Evolutionary conservation across 2,797 vertebrate species (phyloP).

Genomic region (Parambassis ranga): DNA sequence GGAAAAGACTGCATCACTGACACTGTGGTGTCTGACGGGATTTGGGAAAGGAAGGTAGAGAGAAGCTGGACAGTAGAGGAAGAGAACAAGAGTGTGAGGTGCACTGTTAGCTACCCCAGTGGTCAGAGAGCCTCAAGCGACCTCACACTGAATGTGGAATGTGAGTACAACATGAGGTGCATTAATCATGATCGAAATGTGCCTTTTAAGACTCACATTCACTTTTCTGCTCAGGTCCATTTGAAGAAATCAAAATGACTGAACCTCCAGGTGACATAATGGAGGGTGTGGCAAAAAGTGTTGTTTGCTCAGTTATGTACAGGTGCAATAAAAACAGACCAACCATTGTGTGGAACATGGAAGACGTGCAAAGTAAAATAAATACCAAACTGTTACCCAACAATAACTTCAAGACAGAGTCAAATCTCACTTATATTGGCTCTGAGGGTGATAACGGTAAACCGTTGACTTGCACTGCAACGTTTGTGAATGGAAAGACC

Average conservation of each 20-base stretch:
- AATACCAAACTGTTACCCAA: too few species aligned
- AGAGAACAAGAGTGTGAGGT: conserved; percentile 39
- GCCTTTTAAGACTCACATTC: background rate
- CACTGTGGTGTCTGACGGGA: conserved; percentile 34
- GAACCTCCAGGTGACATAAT: conserved; percentile 26
- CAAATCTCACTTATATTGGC: too few species aligned
- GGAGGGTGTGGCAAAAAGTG: conserved; percentile 56
- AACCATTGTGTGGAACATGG: conserved; percentile 64
- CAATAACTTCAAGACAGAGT: too few species aligned
- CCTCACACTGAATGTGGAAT: conserved; percentile 51
- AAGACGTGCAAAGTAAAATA: too few species aligned
- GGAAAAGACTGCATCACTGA: background rate
- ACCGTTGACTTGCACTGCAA: too few species aligned
- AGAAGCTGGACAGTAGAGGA: conserved; percentile 38
- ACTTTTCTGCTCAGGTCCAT: conserved; percentile 43
- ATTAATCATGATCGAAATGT: background rate
- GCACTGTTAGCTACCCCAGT: conserved; percentile 40
- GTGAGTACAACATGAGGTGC: conserved; percentile 35
- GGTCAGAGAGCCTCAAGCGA: conserved; percentile 43
- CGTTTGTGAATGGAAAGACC: too few species aligned
- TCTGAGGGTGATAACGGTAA: too few species aligned
- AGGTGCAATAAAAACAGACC: conserved; percentile 52
- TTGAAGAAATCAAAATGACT: conserved; percentile 47
- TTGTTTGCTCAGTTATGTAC: conserved; percentile 60
- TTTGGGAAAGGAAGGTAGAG: conserved; percentile 55